Conservation (phyloP, 2,888 invertebrate species). For the Kuschelorhynchus macadamiae region DNA sequence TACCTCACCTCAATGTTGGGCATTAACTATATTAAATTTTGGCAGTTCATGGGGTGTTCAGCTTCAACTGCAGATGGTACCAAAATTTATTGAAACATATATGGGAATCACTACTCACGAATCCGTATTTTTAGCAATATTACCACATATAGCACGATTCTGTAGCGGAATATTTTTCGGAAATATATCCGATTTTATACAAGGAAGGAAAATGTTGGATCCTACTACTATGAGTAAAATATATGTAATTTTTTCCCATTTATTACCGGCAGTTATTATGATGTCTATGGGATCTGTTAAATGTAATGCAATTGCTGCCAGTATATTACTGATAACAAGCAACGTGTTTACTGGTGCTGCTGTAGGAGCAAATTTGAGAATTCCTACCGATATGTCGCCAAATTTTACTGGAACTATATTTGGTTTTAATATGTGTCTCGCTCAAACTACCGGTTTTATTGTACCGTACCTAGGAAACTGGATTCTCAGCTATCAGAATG, state of each 20-base stretch:
- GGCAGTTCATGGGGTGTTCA: slow-evolving; percentile 28
- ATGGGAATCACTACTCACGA: slow-evolving; percentile 26
- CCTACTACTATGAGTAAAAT: slow-evolving; percentile 25
- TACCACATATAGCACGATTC: slow-evolving; percentile 27
- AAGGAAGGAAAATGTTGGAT: slow-evolving; percentile 4
- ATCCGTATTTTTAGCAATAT: slow-evolving; percentile 21
- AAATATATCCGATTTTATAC: slow-evolving; percentile 37
- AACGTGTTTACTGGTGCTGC: slow-evolving; percentile 57
- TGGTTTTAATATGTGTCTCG: slow-evolving; percentile 56
- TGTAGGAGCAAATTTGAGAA: slow-evolving; percentile 55
- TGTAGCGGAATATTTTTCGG: slow-evolving; percentile 30
- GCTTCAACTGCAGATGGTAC: slow-evolving; percentile 26
- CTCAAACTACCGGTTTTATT: slow-evolving; percentile 56
- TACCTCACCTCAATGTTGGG: slow-evolving; percentile 26
- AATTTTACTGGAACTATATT: slow-evolving; percentile 59
- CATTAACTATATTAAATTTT: slow-evolving; percentile 31
- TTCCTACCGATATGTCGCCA: slow-evolving; percentile 59
- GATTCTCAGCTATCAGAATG: slow-evolving; percentile 18
- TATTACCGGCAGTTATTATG: slow-evolving; percentile 71
- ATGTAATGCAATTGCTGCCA: slow-evolving; percentile 50
- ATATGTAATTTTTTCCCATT: slow-evolving; percentile 64
- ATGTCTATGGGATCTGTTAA: slow-evolving; percentile 51
- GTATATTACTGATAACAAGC: slow-evolving; percentile 52
- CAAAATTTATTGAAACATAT: slow-evolving; percentile 27
- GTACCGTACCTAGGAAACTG: slow-evolving; percentile 23